phyloP scores from a whole-genome alignment of 2,888 invertebrate species.

The Dryobotodes eremita region DNA sequence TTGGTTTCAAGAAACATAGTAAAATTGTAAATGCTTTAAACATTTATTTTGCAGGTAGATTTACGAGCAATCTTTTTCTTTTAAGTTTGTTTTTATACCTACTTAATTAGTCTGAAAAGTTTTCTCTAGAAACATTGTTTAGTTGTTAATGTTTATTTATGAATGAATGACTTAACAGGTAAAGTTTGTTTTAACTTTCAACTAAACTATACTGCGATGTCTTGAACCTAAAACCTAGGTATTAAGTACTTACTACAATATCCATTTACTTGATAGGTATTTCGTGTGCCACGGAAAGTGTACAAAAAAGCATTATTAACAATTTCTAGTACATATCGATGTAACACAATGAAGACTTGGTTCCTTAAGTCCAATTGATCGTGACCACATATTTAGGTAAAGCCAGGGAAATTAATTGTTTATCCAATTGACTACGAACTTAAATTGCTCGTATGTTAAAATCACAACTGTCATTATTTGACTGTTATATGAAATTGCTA shows the following conservation, averaged over 20 bases:
- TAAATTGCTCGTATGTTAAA: background rate
- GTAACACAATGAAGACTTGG: too few species aligned
- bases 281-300: background rate
- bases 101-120: constrained; percentile 35
- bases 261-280: background rate
- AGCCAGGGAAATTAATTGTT: background rate
- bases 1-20: constrained; percentile 15
- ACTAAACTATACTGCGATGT: background rate
- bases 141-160: constrained; percentile 28
- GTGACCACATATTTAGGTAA: background rate
- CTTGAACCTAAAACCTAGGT: background rate
- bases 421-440: background rate
- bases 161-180: background rate
- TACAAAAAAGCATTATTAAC: background rate
- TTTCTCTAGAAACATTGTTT: constrained; percentile 15
- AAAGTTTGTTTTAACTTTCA: constrained; percentile 9
- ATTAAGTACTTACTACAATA: background rate
- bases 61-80: constrained; percentile 10
- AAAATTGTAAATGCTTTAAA: background rate
- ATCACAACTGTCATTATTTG: background rate
- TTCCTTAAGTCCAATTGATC: background rate
- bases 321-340: background rate
- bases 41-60: constrained; percentile 16
- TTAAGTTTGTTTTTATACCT: constrained; percentile 1
- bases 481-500: background rate